phyloP scores from a whole-genome alignment of 2,113 vertebrate genomes.

The Trichechus manatus region DNA sequence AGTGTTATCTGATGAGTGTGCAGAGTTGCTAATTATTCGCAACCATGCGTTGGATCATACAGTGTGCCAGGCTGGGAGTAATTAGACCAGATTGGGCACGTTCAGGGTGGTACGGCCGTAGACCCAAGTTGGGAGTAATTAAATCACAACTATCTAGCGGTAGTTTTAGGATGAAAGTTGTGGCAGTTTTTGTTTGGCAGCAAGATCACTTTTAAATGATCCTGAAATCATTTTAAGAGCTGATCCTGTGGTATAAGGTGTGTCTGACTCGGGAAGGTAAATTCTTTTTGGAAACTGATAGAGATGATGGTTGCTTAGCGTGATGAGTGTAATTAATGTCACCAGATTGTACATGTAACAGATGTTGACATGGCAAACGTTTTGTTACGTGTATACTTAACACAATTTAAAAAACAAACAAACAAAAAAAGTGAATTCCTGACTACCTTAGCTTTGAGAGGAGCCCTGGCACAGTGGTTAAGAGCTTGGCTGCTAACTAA shows the following conservation, averaged over 20 bases:
- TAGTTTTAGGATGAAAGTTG: slow-evolving; percentile 5
- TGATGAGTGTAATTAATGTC: not conserved
- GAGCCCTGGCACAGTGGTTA: too few species aligned
- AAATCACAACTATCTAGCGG: not conserved
- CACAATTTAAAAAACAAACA: not conserved
- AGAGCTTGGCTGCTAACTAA: too few species aligned
- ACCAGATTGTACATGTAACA: not conserved
- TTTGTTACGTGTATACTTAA: not conserved
- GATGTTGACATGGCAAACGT: not conserved
- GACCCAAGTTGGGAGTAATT: slow-evolving; percentile 42
- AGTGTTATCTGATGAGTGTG: not conserved
- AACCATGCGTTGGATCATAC: slow-evolving; percentile 68
- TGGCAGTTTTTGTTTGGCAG: not conserved
- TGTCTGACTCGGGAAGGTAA: not conserved
- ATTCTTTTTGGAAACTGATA: not conserved
- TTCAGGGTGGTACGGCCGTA: too few species aligned
- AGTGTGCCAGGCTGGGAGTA: not conserved
- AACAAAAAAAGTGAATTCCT: not conserved
- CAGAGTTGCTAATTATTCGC: slow-evolving; percentile 1
- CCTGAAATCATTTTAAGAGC: slow-evolving; percentile 5
- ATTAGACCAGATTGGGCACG: not conserved
- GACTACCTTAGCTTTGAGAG: not conserved
- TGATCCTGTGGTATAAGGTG: not conserved
- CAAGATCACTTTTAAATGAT: not conserved
- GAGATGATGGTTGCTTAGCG: not conserved